These are phyloP conservation scores for Tetanocera ferruginea DNA, from an alignment of 2,888 invertebrate species.

Conservation along the genomic window DNA sequence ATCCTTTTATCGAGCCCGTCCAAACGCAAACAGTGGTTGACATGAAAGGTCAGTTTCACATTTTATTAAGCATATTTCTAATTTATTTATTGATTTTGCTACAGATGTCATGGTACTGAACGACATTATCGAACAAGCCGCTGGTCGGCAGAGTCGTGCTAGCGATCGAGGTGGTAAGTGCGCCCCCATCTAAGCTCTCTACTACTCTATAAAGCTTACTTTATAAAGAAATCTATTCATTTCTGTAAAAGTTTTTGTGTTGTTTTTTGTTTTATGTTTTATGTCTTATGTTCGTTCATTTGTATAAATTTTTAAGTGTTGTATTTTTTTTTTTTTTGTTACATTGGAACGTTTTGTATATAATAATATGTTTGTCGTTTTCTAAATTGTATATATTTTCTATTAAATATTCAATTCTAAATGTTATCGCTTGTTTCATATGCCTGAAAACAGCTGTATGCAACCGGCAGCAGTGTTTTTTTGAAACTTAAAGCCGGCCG, in stretches of 20 bases:
- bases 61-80: not conserved
- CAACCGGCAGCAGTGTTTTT: not conserved
- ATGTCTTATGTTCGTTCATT: not conserved
- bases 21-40: conserved; percentile 92
- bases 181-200: not conserved
- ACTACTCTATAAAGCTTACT: too few species aligned
- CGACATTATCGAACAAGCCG: conserved; percentile 96
- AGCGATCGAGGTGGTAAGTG: conserved; percentile 89
- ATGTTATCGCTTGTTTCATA: conserved; percentile 11
- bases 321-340: conserved; percentile 37
- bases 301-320: conserved; percentile 22
- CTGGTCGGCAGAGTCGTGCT: conserved; percentile 87
- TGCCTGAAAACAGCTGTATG: not conserved
- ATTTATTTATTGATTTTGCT: conserved; percentile 48
- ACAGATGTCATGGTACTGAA: conserved; percentile 97
- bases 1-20: conserved; percentile 91
- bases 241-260: not conserved
- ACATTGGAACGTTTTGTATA: conserved; percentile 47
- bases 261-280: not conserved
- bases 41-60: conserved; percentile 82
- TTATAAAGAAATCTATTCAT: too few species aligned
- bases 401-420: not conserved
- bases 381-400: conserved; percentile 9
- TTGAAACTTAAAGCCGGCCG: not conserved
- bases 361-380: conserved; percentile 45